Percentiles rank a stretch among this genome's conserved stretches.
Conservation (phyloP, 2,113 vertebrate species). For the Mesitornis unicolor region DNA sequence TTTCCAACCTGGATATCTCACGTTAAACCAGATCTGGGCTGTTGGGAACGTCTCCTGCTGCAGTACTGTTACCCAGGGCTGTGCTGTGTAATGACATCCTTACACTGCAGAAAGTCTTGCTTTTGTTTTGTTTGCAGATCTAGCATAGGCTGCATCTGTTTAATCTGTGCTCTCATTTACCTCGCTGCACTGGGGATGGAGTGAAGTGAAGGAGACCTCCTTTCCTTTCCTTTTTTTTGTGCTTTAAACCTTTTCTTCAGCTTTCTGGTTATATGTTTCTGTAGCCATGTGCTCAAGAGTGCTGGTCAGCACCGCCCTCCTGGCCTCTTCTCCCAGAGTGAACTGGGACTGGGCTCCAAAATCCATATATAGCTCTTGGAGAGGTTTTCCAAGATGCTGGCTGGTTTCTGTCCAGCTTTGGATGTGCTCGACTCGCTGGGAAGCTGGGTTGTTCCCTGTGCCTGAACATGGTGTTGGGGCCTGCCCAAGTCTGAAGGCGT, state of each 20-base stretch:
- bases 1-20: background rate
- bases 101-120: background rate
- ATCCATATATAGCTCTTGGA: constrained; percentile 52
- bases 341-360: background rate
- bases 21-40: background rate
- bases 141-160: background rate
- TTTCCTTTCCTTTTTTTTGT: background rate
- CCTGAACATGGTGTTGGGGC: constrained; percentile 13
- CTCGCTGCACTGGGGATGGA: background rate
- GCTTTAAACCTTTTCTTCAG: background rate
- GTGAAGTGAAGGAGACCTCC: background rate
- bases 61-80: background rate
- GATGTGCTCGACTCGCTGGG: background rate
- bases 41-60: background rate
- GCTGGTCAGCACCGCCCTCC: background rate
- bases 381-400: constrained; percentile 3
- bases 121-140: background rate
- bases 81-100: background rate
- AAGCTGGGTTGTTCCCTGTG: background rate
- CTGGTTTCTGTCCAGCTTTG: constrained; percentile 45
- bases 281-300: background rate
- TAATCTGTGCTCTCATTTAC: background rate
- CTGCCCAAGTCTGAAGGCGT: constrained; percentile 26
- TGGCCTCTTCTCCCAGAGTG: background rate
- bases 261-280: background rate